These are phyloP conservation scores for Neopipo cinnamomea DNA, from an alignment of 2,113 vertebrate genomes.

Conservation along the genomic window DNA sequence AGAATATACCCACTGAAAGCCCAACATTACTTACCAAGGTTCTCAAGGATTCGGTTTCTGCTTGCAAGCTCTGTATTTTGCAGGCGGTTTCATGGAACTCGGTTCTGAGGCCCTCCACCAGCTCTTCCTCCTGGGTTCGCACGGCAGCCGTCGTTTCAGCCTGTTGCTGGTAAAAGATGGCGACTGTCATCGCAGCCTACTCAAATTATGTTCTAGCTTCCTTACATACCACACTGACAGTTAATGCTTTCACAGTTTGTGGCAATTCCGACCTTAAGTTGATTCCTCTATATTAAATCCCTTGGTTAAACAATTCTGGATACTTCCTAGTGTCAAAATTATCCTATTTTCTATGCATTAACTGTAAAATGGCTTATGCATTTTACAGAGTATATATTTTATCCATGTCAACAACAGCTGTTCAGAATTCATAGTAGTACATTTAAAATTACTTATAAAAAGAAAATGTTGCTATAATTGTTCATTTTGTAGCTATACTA, in stretches of 20 bases:
- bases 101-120: slow-evolving; percentile 80
- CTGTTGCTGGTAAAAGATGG: slow-evolving; percentile 63
- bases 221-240: not conserved
- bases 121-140: slow-evolving; percentile 83
- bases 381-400: not conserved
- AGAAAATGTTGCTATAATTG: not conserved
- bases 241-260: not conserved
- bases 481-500: not conserved
- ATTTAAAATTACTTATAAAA: not conserved
- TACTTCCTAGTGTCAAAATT: not conserved
- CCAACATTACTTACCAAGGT: slow-evolving; percentile 78
- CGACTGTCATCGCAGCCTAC: not conserved
- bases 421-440: not conserved
- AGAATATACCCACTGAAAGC: not conserved
- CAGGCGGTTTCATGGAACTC: slow-evolving; percentile 82
- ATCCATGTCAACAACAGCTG: not conserved
- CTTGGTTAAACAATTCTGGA: not conserved
- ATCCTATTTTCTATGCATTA: not conserved
- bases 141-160: slow-evolving; percentile 60
- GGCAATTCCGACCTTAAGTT: not conserved
- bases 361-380: not conserved
- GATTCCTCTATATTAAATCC: not conserved
- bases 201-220: not conserved
- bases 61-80: slow-evolving; percentile 91
- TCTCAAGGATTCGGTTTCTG: slow-evolving; percentile 89